Conservation (phyloP, 2,888 invertebrate species). For the Sinhomidia bicolor region DNA sequence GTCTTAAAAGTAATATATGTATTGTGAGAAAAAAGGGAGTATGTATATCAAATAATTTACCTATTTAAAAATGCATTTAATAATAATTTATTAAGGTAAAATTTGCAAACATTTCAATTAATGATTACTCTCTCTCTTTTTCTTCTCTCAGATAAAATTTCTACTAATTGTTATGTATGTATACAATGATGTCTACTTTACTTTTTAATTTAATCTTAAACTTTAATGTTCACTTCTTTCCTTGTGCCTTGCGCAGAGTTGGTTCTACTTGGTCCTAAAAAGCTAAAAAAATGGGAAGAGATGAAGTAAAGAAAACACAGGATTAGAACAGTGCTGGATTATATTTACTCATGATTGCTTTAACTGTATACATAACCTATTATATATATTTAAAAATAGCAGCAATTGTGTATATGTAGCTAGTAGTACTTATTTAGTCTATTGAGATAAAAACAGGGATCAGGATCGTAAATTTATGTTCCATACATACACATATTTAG, state of each 20-base stretch:
- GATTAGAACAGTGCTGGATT: neutral
- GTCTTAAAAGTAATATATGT: neutral
- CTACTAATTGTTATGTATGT: neutral
- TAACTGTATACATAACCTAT: neutral
- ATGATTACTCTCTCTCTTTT: neutral
- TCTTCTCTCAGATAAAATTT: too few species aligned
- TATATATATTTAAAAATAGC: neutral
- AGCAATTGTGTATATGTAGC: neutral
- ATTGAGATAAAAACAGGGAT: neutral
- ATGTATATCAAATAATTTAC: neutral
- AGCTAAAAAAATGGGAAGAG: neutral
- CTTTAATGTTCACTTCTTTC: slow-evolving; percentile 59
- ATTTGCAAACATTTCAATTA: slow-evolving; percentile 4
- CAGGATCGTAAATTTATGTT: neutral
- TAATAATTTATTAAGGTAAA: too few species aligned
- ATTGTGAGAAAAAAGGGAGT: neutral
- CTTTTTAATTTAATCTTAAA: neutral
- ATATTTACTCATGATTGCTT: neutral
- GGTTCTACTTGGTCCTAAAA: slow-evolving; percentile 57
- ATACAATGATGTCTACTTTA: neutral
- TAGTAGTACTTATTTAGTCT: neutral
- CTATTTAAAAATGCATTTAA: neutral
- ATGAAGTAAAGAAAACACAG: neutral
- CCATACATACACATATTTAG: neutral
- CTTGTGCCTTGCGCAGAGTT: slow-evolving; percentile 76